Base-by-base conservation (phyloP, 2,888 invertebrate species). In the Troglohyphantes excavatus region DNA sequence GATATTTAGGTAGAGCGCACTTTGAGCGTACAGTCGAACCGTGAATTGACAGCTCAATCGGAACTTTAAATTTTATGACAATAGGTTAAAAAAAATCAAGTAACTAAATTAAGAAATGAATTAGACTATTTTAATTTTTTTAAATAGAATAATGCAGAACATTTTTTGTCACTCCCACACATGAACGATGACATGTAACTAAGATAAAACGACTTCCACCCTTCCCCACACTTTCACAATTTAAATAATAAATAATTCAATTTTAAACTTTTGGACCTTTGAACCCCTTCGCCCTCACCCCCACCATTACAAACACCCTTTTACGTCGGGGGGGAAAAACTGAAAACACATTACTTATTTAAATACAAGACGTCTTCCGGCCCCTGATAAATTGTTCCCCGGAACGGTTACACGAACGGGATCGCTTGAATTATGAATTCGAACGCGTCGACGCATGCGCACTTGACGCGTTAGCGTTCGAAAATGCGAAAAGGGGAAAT, bases 191-290 rank as follows among this genome's bases (percentile, higher is more conserved):
- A 39, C 39, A 39, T 39, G 39, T 39, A 39, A 39, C 9, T 39
- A 53, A 53, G n/a, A n/a, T 17, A 68, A 68, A 68, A 19, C 13
- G 68, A 27, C 33, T 19, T 67, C 27, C n/a, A n/a, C 65, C 23
- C 19, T n/a, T 23, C 33, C 29, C 19, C 68, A 33, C 21, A n/a
- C n/a, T 68, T 17, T 43, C 23, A 21, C 23, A 75, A 68, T 68
- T 68, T 33, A 27, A 65, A 73, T 53, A 26, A 29, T 53, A 26
- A 29, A 33, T 81, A 81, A 81, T 81, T 81, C 23, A 53, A 81
- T 81, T 81, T 81, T 59, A 53, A 81, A 81, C 9, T 29, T 13
- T 53, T 5, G 26, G 67, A 67, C 27, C 29, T 79, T 65, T 79
- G 33, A 46, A 46, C 46, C 43, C 26, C 68, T n/a, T 53, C 53